These are phyloP conservation scores for Aethes cnicana DNA, from an alignment of 2,888 invertebrate species.

Conservation along the genomic window DNA sequence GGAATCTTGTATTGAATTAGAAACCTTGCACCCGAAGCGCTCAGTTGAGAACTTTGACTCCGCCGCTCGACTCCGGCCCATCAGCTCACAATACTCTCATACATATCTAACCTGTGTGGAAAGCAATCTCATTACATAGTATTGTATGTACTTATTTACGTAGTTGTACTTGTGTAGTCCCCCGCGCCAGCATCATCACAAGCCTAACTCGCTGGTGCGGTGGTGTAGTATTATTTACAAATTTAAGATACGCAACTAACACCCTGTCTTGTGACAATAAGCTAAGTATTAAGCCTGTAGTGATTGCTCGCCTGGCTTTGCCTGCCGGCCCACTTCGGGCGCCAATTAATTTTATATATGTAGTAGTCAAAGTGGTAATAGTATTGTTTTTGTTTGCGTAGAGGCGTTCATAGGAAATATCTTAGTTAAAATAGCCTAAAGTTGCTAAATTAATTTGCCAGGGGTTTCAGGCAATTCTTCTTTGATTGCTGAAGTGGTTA, in stretches of 20 bases:
- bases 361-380: conserved; percentile 20
- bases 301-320: conserved; percentile 52
- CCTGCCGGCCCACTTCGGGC: conserved; percentile 41
- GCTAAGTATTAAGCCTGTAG: conserved; percentile 69
- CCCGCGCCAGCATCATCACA: conserved; percentile 32
- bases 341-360: conserved; percentile 20
- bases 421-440: too few species aligned
- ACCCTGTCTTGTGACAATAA: conserved; percentile 76
- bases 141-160: conserved; percentile 58
- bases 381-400: neutral
- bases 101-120: conserved; percentile 73
- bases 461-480: too few species aligned
- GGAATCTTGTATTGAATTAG: too few species aligned
- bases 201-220: conserved; percentile 25
- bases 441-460: too few species aligned
- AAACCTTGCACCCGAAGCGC: conserved; percentile 10
- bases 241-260: conserved; percentile 76
- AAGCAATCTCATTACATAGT: conserved; percentile 75
- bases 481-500: too few species aligned
- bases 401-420: too few species aligned
- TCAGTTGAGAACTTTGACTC: conserved; percentile 17
- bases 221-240: conserved; percentile 36
- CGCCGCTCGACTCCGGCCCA: conserved; percentile 55
- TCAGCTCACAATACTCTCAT: conserved; percentile 63
- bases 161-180: conserved; percentile 43